Conservation (phyloP, 2,797 vertebrate species). For the Channallabes apus region DNA sequence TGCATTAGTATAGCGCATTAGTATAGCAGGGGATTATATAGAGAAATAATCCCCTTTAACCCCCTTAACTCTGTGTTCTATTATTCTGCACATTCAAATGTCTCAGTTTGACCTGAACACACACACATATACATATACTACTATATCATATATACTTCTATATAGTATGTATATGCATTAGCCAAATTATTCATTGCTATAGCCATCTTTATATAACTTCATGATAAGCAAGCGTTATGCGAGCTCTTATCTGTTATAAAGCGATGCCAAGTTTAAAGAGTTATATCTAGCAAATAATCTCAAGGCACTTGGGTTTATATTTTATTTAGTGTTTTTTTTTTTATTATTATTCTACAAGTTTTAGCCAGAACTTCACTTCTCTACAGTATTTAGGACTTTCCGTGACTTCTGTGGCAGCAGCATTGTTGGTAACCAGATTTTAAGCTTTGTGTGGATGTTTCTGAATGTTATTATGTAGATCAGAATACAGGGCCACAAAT, state of each 20-base stretch:
- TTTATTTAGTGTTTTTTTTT: background rate
- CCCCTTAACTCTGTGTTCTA: too few species aligned
- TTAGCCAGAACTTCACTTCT: constrained; percentile 1
- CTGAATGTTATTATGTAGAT: constrained; percentile 27
- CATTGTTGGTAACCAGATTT: constrained; percentile 23
- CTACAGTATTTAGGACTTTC: constrained; percentile 8
- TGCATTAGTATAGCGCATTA: too few species aligned
- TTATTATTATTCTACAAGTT: constrained; percentile 16
- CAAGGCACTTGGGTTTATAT: background rate
- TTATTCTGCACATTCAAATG: too few species aligned
- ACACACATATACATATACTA: too few species aligned
- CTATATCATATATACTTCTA: too few species aligned
- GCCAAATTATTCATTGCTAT: background rate
- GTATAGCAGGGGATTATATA: too few species aligned
- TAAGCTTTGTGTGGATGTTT: constrained; percentile 19
- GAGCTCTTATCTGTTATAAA: background rate
- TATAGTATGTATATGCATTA: background rate
- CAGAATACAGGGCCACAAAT: constrained; percentile 20
- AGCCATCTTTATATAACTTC: background rate
- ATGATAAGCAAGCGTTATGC: background rate
- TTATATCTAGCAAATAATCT: constrained; percentile 5
- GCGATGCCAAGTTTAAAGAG: background rate
- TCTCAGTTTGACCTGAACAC: too few species aligned
- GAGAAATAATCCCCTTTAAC: too few species aligned
- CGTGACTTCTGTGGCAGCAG: constrained; percentile 21